phyloP scores from a whole-genome alignment of 2,888 invertebrate species.

The Folsomia candida region DNA sequence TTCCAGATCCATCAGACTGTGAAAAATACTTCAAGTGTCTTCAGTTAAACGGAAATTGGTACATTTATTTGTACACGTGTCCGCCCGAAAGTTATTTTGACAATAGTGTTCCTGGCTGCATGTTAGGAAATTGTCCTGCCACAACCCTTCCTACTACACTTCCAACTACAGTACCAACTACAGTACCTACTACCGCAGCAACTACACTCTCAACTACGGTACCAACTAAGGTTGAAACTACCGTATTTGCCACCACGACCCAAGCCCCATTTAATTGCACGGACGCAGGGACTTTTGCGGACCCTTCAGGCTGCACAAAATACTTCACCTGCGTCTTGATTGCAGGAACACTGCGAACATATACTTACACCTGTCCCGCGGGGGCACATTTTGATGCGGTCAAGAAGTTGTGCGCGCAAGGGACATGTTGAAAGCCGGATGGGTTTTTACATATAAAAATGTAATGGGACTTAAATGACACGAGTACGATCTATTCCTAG shows the following conservation, averaged over 20 bases:
- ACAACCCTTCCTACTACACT: neutral
- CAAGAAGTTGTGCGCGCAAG: neutral
- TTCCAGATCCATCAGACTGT: conserved; percentile 7
- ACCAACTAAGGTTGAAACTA: neutral
- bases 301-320: conserved; percentile 22
- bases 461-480: no score
- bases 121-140: conserved; percentile 10
- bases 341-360: conserved; percentile 18
- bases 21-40: conserved; percentile 11
- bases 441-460: no score
- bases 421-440: neutral
- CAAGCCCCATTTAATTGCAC: conserved; percentile 23
- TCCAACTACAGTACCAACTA: neutral
- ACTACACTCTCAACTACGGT: neutral
- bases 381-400: conserved; percentile 3
- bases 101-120: neutral
- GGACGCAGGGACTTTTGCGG: conserved; percentile 18
- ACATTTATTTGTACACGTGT: conserved; percentile 10
- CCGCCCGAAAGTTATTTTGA: conserved; percentile 2
- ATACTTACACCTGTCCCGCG: conserved; percentile 24
- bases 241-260: neutral
- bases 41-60: neutral
- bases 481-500: no score
- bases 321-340: conserved; percentile 33
- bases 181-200: neutral